A percentile compares a stretch with the other conserved stretches of the same genome.
Evolutionary conservation across 2,888 invertebrate genomes (phyloP).

Genomic region (Sericinus montela): DNA sequence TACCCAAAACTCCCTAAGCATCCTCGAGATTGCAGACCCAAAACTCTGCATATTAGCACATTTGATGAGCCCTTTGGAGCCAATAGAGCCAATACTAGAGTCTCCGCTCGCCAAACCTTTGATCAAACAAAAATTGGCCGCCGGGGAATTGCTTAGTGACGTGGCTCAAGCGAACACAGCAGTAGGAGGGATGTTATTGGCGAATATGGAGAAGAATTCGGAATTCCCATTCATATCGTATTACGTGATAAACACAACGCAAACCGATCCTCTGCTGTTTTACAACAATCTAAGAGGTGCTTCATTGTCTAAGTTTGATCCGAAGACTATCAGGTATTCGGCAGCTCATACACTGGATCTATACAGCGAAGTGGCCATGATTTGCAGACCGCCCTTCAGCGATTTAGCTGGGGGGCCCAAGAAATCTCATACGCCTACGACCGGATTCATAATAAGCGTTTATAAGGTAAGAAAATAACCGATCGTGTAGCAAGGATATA

Average conservation of each 20-base stretch:
- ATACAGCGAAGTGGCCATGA: constrained; percentile 94
- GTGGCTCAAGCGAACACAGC: constrained; percentile 86
- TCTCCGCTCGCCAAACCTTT: constrained; percentile 90
- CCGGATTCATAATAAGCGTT: constrained; percentile 95
- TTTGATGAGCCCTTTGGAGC: constrained; percentile 92
- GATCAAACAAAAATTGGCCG: constrained; percentile 87
- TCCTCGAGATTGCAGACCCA: constrained; percentile 92
- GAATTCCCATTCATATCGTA: constrained; percentile 96
- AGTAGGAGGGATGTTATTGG: constrained; percentile 90
- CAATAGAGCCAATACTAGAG: constrained; percentile 91
- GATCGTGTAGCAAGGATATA: too few relatives aligned
- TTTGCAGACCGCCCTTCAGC: constrained; percentile 91
- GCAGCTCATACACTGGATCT: constrained; percentile 92
- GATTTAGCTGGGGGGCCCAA: constrained; percentile 87
- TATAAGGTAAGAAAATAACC: constrained; percentile 85
- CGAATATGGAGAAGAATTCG: constrained; percentile 93
- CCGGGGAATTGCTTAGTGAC: constrained; percentile 87
- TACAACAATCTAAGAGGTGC: constrained; percentile 91
- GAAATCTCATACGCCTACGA: constrained; percentile 88
- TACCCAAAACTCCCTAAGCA: constrained; percentile 83
- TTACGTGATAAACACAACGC: constrained; percentile 92
- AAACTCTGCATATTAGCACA: constrained; percentile 93
- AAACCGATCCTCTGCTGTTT: constrained; percentile 91
- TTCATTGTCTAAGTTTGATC: constrained; percentile 92
- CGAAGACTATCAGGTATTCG: constrained; percentile 86